Evolutionary conservation across 2,888 invertebrate species (phyloP), one percentile per base, ranked within the genome.

Genomic region (Nineta flava): DNA sequence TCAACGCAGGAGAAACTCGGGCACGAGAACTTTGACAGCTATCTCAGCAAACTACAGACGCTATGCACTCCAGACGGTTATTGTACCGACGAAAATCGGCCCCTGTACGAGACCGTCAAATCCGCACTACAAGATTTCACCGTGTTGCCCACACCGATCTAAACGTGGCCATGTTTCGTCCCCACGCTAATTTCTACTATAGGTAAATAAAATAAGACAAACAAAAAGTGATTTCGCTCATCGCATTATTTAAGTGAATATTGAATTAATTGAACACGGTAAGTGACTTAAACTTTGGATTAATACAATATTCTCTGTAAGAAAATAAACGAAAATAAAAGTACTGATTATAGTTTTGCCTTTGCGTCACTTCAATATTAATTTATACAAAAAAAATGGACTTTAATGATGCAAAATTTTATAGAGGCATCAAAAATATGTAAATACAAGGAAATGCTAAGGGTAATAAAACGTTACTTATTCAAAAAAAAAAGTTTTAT

Each of bases 71-170:
- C 87, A 17, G 86, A 86, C 60, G 83, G 84, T 48, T 82, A 87
- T 68, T 84, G 85, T 62, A 76, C 76, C 55, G 87, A 87, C 60
- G 84, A 86, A 57, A 85, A 87, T 65, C 78, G 87, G 53, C 87
- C 90, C 26, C 78, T 92, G 53, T 91, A 92, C 68, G 88, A 88
- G 64, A 85, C 88, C 38, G 90, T 93, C 52, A 90, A 90, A 71
- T 86, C 87, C 61, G 88, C 88, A 56, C 77, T 93, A 57, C 91
- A 91, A 67, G 92, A 93, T 71, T 92, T 88, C 65, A 87, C 88
- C 58, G 84, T 91, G 55, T 76, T 91, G 62, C 87, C 90, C 26
- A 90, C 88, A 56, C 87, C 90, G 61, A 87, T 88, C 72, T 88
- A 86, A 83, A 47, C 21, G 16, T 43, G 46, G 13, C 48, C 21